Base-by-base conservation (phyloP, 2,797 vertebrate species). In the Eulemur rubriventer region DNA sequence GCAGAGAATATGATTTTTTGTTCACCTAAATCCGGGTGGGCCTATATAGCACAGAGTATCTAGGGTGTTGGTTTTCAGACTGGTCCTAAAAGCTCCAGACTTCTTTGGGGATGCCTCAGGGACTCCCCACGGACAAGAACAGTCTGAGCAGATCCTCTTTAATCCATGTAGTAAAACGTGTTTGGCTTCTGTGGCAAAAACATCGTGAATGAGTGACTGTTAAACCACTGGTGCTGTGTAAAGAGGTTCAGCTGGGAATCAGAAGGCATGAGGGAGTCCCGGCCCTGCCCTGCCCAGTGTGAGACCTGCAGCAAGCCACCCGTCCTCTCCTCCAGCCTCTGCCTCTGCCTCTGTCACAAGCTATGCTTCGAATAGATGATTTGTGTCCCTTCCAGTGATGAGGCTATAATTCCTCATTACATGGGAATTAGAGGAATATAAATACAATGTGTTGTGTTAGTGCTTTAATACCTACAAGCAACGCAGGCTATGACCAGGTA, bases 351-450 rank as follows among this genome's bases (percentile, higher is more conserved):
- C 52, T 82, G 52, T 93, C 22, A 35, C 16, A 26, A 28, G 59
- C 41, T 95, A 84, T 52, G 59, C 57, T 97, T 95, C 91, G 46
- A 86, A 78, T 17, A 91, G 80, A 52, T 84, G 46, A 81, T 85
- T 52, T 70, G 28, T 65, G 35, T 38, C 63, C 48, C 30, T 96
- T 89, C 86, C 43, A 38, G 33, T 52, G 55, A 72, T 91, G n/a
- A 91, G 33, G 33, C 57, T 79, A 26, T 96, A 63, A 79, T 96
- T 95, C 86, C 95, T 30, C 28, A 83, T 84, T 73, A 48, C 38
- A 50, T 30, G 12, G 20, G 22, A n/a, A 89, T 93, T 63, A 67
- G 4, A 48, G 59, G 70, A 75, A 92, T 35, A 88, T 65, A 46
- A 83, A 81, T 59, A 93, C 69, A 79, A n/a, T 11, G 17, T 30